phyloP scores from a whole-genome alignment of 2,888 invertebrate genomes.

The Eupithecia exiguata region DNA sequence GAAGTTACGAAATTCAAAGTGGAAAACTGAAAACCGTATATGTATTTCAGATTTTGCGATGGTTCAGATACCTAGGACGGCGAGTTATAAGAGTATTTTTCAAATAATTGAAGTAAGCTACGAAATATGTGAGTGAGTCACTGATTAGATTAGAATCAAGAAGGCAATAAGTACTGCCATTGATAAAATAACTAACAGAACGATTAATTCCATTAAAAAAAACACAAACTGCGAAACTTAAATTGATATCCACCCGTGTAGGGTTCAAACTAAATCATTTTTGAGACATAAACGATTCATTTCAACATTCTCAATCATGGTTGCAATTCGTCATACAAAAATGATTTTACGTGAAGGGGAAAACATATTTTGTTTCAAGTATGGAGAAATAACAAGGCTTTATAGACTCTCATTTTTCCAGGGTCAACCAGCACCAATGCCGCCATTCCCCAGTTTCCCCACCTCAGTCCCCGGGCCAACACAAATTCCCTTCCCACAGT shows the following conservation, averaged over 20 bases:
- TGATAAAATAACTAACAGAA: background rate
- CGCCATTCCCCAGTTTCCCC: conserved; percentile 65
- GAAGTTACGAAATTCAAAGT: background rate
- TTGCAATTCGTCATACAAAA: no score
- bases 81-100: conserved; percentile 48
- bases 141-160: conserved; percentile 7
- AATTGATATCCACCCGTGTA: background rate
- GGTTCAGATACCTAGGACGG: conserved; percentile 49
- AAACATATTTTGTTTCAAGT: no score
- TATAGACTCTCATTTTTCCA: conserved; percentile 38
- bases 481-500: conserved; percentile 65
- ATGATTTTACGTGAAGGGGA: background rate
- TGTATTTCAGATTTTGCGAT: conserved; percentile 52
- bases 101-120: conserved; percentile 49
- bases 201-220: background rate
- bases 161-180: background rate
- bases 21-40: background rate
- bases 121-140: conserved; percentile 26
- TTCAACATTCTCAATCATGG: background rate
- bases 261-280: background rate
- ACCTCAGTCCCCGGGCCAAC: conserved; percentile 53
- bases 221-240: background rate
- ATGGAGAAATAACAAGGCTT: no score
- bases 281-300: background rate
- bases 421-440: conserved; percentile 59